Evolutionary conservation across 2,888 invertebrate genomes (phyloP), one percentile per base, ranked within the genome.

Genomic region (Cinara cedri): DNA sequence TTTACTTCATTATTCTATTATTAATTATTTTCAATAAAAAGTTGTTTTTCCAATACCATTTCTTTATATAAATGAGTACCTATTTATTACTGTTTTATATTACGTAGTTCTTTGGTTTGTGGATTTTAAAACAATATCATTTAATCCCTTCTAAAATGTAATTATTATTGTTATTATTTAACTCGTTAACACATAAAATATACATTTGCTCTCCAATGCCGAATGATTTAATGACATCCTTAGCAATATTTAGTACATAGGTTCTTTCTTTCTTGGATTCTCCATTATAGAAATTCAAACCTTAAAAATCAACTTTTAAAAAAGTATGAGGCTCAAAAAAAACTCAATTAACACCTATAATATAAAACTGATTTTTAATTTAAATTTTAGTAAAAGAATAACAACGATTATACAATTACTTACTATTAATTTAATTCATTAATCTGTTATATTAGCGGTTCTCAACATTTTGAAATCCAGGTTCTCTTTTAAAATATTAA

Each of bases 21-120:
- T n/a, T n/a, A n/a, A n/a, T n/a, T n/a, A 34, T 34, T 34, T 54
- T 42, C 70, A 42, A 21, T 70, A 55, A 55, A 71, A 71, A 71
- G 71, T 71, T 71, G 71, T 71, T 71, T 55, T 16, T 9, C 21
- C 21, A 21, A 55, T 71, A 55, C 55, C 55, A 14, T 71, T 55
- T 71, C 71, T 71, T 55, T 42, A 51, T n/a, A n/a, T 51, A 44
- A 3, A 10, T 9, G 16, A 55, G 42, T 21, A n/a, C n/a, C n/a
- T n/a, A n/a, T n/a, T n/a, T n/a, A 44, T 54, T 70, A 42, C 54
- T 19, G 34, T 19, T 70, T 70, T 6, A 6, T 70, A 42, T 70
- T 55, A 16, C 44, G 21, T 44, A 42, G 42, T 34, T 16, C 1
- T 34, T 42, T 60, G 60, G n/a, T 60, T n/a, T 24, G 24, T 60